Conservation (phyloP, 1,140 invertebrate genomes). For the Penaeus chinensis region DNA sequence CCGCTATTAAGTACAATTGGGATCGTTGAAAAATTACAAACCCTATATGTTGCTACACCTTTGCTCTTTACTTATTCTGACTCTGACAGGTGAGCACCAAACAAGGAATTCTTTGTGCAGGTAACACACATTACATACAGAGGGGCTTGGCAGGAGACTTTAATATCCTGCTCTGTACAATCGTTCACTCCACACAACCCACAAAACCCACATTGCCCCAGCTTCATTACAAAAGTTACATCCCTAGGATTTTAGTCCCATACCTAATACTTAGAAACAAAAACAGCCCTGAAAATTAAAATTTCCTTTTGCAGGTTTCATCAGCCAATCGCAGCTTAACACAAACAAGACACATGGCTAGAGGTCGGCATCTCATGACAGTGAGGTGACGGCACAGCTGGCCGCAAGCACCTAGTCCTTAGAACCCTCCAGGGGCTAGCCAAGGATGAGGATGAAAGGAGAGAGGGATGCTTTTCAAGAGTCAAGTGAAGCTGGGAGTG, state of each 20-base stretch:
- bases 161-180: conserved; percentile 31
- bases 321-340: conserved; percentile 28
- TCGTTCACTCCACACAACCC: conserved; percentile 46
- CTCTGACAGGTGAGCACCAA: conserved; percentile 48
- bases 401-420: conserved; percentile 45
- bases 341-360: conserved; percentile 25
- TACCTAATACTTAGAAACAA: conserved; percentile 30
- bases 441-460: conserved; percentile 36
- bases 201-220: conserved; percentile 30
- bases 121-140: conserved; percentile 37
- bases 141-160: conserved; percentile 20
- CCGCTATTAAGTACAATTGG: conserved; percentile 46
- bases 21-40: conserved; percentile 42
- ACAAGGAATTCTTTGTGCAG: conserved; percentile 47
- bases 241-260: conserved; percentile 17
- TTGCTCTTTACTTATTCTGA: conserved; percentile 26
- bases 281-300: conserved; percentile 28
- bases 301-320: conserved; percentile 30
- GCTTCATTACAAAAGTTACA: conserved; percentile 48
- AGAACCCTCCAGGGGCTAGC: conserved; percentile 42
- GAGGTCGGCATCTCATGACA: conserved; percentile 31
- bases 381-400: conserved; percentile 16
- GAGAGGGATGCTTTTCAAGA: conserved; percentile 7
- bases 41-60: conserved; percentile 38
- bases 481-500: conserved; percentile 43